phyloP scores from a whole-genome alignment of 2,113 vertebrate species.

The Nibea albiflora region DNA sequence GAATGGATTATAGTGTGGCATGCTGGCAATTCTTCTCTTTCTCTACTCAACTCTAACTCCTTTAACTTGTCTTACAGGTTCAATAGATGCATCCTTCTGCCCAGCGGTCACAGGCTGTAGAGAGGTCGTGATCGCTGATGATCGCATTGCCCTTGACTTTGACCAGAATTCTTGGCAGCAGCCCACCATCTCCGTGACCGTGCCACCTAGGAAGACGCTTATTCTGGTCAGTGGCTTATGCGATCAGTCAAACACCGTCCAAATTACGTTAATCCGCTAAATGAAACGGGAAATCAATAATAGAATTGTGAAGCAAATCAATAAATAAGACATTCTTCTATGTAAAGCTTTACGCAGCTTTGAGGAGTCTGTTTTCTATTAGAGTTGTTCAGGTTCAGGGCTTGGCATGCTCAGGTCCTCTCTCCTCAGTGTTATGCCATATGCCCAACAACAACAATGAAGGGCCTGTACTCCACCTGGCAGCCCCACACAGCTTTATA shows the following conservation, averaged over 20 bases:
- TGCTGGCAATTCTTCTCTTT: not conserved
- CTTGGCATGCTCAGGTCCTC: conserved; percentile 46
- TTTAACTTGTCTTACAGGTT: conserved; percentile 78
- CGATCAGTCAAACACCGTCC: not conserved
- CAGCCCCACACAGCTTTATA: conserved; percentile 49
- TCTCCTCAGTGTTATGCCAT: conserved; percentile 50
- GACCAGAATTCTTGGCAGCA: conserved; percentile 77
- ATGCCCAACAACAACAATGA: conserved; percentile 65
- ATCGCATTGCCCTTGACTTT: conserved; percentile 86
- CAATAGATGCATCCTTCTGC: conserved; percentile 90
- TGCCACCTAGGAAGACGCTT: conserved; percentile 87
- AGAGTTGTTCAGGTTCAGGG: conserved; percentile 27
- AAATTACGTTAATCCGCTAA: not conserved
- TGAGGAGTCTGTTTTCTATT: conserved; percentile 17
- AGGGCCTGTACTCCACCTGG: conserved; percentile 68
- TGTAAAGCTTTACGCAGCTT: conserved; percentile 4
- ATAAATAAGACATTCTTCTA: not conserved
- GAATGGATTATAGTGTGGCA: not conserved
- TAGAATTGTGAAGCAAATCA: not conserved
- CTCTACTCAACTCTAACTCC: not conserved
- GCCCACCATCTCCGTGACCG: conserved; percentile 84
- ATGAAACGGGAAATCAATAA: not conserved
- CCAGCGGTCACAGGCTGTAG: conserved; percentile 90
- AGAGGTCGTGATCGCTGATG: conserved; percentile 84
- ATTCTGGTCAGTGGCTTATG: conserved; percentile 84